phyloP scores from a whole-genome alignment of 2,113 vertebrate genomes.

The Periophthalmodon schlosseri region DNA sequence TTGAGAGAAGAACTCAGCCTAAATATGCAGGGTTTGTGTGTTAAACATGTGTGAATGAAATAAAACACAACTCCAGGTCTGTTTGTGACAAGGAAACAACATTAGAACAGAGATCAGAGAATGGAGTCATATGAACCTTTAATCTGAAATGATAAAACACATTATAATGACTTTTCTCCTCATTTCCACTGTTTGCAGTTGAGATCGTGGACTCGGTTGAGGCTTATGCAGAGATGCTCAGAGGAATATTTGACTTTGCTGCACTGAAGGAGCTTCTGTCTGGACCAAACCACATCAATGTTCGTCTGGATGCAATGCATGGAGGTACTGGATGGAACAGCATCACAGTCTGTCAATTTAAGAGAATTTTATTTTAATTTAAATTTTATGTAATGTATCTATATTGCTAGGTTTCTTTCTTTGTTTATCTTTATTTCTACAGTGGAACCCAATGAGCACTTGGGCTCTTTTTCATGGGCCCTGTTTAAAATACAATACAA shows the following conservation, averaged over 20 bases:
- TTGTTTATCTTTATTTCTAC: no score
- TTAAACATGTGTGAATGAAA: no score
- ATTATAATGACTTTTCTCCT: not conserved
- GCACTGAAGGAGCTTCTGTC: constrained; percentile 93
- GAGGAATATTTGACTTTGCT: constrained; percentile 93
- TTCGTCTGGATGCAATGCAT: constrained; percentile 96
- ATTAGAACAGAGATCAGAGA: no score
- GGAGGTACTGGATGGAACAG: constrained; percentile 81
- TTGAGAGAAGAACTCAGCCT: no score
- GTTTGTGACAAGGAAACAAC: no score
- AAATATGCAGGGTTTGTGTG: no score
- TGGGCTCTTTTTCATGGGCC: no score
- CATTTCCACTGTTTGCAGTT: constrained; percentile 75
- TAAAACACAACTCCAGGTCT: no score
- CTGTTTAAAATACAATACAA: no score
- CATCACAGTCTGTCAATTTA: not conserved
- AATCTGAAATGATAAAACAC: not conserved
- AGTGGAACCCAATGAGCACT: no score
- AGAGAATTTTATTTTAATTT: not conserved
- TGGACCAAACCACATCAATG: constrained; percentile 86
- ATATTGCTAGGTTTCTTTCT: no score
- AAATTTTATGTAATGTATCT: not conserved
- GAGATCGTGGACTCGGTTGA: constrained; percentile 97
- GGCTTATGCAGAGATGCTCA: constrained; percentile 91
- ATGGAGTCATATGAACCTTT: no score